Evolutionary conservation across 2,888 invertebrate genomes (phyloP), one percentile per base, ranked within the genome.

Genomic region (Troides oblongomaculatus): DNA sequence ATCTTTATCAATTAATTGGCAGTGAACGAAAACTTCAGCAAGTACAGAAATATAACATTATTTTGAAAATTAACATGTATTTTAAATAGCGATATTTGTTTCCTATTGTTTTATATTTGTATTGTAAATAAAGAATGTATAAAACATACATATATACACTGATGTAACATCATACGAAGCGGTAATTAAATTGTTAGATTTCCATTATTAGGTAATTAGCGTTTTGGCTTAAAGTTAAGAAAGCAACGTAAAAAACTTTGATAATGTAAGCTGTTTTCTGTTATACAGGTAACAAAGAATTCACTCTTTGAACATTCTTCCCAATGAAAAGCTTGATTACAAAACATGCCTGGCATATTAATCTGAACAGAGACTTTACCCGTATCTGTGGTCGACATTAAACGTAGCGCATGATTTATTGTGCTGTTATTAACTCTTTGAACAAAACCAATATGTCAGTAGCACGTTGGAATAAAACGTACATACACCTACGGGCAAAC

Each of bases 341-440:
- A 61, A 61, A 64, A 59, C 50, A 50, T 53, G 43, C 8, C 43
- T 56, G 53, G 60, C 68, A 64, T 69, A 25, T 69, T 69, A 69
- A 64, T 64, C 56, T 60, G 39, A 53, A 30, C n/a, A 50, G 12
- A 21, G 53, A 62, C 30, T 25, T 50, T 50, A 2, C 50, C 23
- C 10, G n/a, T 30, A 53, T 64, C 68, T 69, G 69, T 50, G 65
- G 46, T 36, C 57, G 69, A 69, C 65, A 61, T 65, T 61, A 57
- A 64, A 30, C 62, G 36, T 53, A 59, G 36, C 46, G 59, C 25
- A 62, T 39, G 58, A 58, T 62, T 69, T 65, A 14, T 64, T 62
- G 21, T 50, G 46, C 43, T 39, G 23, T 59, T 66, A 57, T 69
- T 62, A 69, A 66, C 66, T 66, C 62, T 58, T 70, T 64, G 58